phyloP scores from a whole-genome alignment of 2,797 vertebrate genomes.

The Leptodactylus fallax region DNA sequence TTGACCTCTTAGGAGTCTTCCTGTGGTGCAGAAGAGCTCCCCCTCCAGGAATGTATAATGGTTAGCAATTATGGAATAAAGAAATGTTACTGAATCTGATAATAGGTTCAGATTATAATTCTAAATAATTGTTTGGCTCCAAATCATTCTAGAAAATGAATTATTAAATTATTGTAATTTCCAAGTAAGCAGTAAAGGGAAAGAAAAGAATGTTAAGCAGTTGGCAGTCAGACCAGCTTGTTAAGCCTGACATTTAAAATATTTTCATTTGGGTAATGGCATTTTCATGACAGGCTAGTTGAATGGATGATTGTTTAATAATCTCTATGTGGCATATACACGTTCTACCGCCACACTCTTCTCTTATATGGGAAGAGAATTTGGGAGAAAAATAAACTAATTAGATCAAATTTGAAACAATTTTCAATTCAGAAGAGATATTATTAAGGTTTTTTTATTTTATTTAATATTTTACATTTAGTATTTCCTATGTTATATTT shows the following conservation, averaged over 20 bases:
- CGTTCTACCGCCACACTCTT: background rate
- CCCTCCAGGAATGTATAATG: background rate
- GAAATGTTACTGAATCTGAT: background rate
- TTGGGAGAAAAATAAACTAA: background rate
- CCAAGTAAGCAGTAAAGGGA: background rate
- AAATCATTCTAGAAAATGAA: slow-evolving; percentile 22
- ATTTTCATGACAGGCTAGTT: slow-evolving; percentile 48
- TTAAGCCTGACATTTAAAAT: slow-evolving; percentile 56
- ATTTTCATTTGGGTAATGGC: slow-evolving; percentile 57
- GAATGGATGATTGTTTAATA: slow-evolving; percentile 56
- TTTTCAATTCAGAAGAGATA: too few relatives aligned
- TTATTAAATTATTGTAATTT: slow-evolving; percentile 42
- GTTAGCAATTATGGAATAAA: background rate
- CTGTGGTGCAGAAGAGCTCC: background rate
- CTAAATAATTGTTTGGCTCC: background rate
- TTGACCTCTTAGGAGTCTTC: background rate
- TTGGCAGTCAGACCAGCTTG: slow-evolving; percentile 36
- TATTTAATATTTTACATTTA: too few relatives aligned
- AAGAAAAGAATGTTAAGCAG: slow-evolving; percentile 25
- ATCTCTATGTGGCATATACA: slow-evolving; percentile 27
- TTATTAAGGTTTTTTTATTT: too few relatives aligned
- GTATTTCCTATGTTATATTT: too few relatives aligned
- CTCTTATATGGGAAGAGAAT: background rate
- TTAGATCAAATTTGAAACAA: too few relatives aligned
- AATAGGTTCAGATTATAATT: background rate